Evolutionary conservation across 2,797 vertebrate genomes (phyloP).

Genomic region (Catharus ustulatus): DNA sequence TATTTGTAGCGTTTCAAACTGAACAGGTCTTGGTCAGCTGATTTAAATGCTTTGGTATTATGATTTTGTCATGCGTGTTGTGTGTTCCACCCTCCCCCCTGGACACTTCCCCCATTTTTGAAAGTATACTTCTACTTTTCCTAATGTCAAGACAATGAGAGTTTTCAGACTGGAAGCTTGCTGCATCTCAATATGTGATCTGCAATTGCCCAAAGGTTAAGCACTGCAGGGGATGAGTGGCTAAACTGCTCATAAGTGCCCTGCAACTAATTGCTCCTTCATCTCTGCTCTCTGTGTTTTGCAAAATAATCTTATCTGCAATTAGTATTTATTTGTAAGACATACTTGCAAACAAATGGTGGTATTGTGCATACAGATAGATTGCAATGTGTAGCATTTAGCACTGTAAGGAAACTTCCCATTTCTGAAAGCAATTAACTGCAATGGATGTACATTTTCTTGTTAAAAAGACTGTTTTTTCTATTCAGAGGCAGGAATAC

Average conservation of each 20-base stretch:
- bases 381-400: neutral
- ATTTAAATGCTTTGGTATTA: neutral
- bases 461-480: neutral
- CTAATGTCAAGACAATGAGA: neutral
- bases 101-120: fast-evolving
- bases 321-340: neutral
- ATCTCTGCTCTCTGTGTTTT: neutral
- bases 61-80: neutral
- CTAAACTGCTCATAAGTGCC: neutral
- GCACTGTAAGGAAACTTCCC: neutral
- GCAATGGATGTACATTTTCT: neutral
- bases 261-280: neutral
- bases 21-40: neutral
- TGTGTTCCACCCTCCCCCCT: fast-evolving
- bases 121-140: neutral
- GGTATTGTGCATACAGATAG: neutral
- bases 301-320: neutral
- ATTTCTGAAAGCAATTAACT: neutral
- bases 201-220: neutral
- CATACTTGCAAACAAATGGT: neutral
- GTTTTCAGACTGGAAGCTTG: neutral
- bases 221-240: neutral
- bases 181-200: neutral
- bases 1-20: neutral
- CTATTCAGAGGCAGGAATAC: neutral